Evolutionary conservation across 2,113 vertebrate genomes (phyloP), one percentile per base, ranked within the genome.

Genomic region (Pao palembangensis): DNA sequence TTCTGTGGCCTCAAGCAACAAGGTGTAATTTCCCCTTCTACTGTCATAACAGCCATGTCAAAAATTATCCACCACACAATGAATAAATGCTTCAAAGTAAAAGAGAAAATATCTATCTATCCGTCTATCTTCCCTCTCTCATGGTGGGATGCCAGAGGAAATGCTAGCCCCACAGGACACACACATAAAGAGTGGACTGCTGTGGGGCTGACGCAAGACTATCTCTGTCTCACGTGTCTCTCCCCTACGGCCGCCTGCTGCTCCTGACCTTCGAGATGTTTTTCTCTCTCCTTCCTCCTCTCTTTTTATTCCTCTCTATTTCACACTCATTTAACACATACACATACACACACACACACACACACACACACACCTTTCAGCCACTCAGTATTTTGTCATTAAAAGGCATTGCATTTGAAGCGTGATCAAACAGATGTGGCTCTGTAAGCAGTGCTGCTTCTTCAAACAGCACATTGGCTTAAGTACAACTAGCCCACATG

Each of bases 231-330:
- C 89, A 87, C 88, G 78, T 89, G 82, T 89, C 83, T 88, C 80
- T 83, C 87, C 88, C 85, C 82, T 83, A 85, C 84, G 85, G 86
- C 88, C 85, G 86, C 90, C 90, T 78, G 88, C 90, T 90, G 89
- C 79, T 90, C 80, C 87, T 92, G 90, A 92, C 90, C 90, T 92
- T 91, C 91, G 80, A 86, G 85, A 91, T 87, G 85, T 88, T 89
- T 88, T 86, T 88, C 75, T 84, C 77, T 85, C 83, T 84, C 79
- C 80, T 83, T 89, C 80, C 80, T 82, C 62, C 76, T 70, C 75
- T 80, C 79, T 74, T 74, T 84, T 85, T 88, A 78, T 85, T 79
- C 80, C 80, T 84, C 81, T 82, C 85, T 80, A 76, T 80, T 78
- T 79, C 80, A 79, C 80, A 76, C 82, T 79, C 70, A 55, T 61